Evolutionary conservation across 2,113 vertebrate species (phyloP).

Genomic region (Pionites leucogaster): DNA sequence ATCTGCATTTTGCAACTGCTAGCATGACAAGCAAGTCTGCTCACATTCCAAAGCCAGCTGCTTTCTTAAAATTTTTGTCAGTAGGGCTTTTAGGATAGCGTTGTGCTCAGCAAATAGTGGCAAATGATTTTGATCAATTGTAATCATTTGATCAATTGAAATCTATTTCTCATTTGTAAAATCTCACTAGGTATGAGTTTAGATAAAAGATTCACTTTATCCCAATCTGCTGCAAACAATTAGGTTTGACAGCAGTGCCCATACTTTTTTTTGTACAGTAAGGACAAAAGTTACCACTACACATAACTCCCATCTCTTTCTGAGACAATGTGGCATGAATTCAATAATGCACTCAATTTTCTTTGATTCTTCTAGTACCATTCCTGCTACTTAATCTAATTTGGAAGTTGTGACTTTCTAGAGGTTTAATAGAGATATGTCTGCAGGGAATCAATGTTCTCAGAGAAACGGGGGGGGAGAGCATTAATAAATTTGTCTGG

Average conservation of each 20-base stretch:
- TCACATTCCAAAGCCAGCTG: slow-evolving; percentile 46
- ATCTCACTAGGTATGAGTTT: not conserved
- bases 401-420: slow-evolving; percentile 77
- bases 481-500: slow-evolving; percentile 74
- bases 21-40: slow-evolving; percentile 64
- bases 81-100: not conserved
- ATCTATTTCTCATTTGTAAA: slow-evolving; percentile 16
- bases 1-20: slow-evolving; percentile 64
- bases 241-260: slow-evolving; percentile 56
- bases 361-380: slow-evolving; percentile 70
- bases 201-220: slow-evolving; percentile 35
- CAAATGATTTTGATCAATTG: not conserved
- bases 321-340: slow-evolving; percentile 75
- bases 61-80: not conserved
- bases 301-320: slow-evolving; percentile 60
- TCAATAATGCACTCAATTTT: slow-evolving; percentile 75
- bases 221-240: slow-evolving; percentile 17
- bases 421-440: slow-evolving; percentile 75
- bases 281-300: slow-evolving; percentile 66
- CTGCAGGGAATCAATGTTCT: slow-evolving; percentile 73
- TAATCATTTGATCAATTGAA: not conserved
- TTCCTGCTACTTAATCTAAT: slow-evolving; percentile 74
- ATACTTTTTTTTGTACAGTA: slow-evolving; percentile 64
- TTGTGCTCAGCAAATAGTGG: not conserved
- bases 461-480: slow-evolving; percentile 24